phyloP scores from a whole-genome alignment of 2,888 invertebrate species.

The Leptinotarsa peninsularis region DNA sequence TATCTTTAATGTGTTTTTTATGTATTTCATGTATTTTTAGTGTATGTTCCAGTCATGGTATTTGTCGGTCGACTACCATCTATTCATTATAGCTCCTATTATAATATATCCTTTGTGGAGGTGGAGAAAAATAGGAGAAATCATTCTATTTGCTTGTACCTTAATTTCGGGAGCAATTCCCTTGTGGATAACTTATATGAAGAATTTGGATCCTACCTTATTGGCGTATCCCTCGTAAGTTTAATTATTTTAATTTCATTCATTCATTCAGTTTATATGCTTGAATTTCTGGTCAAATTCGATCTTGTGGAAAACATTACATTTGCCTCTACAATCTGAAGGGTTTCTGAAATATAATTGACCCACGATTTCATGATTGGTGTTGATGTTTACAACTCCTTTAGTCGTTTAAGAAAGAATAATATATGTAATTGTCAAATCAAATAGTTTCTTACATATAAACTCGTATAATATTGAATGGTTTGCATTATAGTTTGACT shows the following conservation, averaged over 20 bases:
- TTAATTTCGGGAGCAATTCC: constrained; percentile 63
- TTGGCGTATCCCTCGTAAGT: constrained; percentile 78
- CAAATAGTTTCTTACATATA: no score
- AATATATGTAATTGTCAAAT: no score
- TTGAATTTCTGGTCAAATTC: no score
- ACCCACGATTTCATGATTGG: no score
- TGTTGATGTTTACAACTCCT: no score
- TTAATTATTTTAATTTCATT: no score
- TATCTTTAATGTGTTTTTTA: neutral
- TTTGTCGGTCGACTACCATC: constrained; percentile 66
- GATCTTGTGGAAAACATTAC: no score
- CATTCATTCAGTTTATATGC: no score
- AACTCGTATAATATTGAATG: neutral
- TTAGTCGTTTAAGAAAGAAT: no score
- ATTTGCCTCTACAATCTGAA: no score
- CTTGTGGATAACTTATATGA: constrained; percentile 69
- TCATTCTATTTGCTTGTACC: constrained; percentile 68
- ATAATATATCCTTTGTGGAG: constrained; percentile 77
- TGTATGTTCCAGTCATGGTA: constrained; percentile 84
- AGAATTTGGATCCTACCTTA: constrained; percentile 76
- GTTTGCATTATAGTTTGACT: constrained; percentile 12
- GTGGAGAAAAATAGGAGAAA: constrained; percentile 71
- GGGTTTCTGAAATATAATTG: no score
- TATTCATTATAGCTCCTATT: constrained; percentile 73
- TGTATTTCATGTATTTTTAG: constrained; percentile 61